A percentile compares a stretch with the other conserved stretches of the same genome.
Conservation (phyloP, 2,797 vertebrate genomes). For the Neosilurus mollespiculum region DNA sequence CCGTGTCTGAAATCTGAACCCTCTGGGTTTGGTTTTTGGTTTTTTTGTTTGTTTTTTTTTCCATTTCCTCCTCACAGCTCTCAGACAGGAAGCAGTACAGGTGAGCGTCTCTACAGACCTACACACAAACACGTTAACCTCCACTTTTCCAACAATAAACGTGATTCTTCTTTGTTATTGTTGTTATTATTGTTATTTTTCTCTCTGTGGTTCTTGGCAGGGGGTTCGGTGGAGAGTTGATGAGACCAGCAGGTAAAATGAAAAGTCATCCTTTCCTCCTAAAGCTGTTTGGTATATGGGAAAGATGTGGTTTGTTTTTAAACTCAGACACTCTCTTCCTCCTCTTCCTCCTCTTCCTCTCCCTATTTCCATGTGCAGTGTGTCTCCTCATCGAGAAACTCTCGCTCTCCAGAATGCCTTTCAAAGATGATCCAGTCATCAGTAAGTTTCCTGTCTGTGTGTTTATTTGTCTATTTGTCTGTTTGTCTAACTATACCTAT, state of each 20-base stretch:
- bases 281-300: background rate
- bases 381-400: constrained; percentile 88
- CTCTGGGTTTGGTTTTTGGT: background rate
- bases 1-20: background rate
- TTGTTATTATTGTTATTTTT: background rate
- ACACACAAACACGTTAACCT: background rate
- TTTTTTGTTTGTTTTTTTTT: background rate
- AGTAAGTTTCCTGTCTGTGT: constrained; percentile 70
- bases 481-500: background rate
- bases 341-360: background rate
- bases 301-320: background rate
- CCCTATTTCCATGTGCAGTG: constrained; percentile 69
- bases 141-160: background rate
- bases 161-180: background rate
- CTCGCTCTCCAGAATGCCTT: constrained; percentile 87
- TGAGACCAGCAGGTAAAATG: constrained; percentile 87
- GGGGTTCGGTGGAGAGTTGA: constrained; percentile 90
- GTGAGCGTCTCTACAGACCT: constrained; percentile 65
- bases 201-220: constrained; percentile 63
- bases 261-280: background rate
- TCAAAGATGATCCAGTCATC: constrained; percentile 79
- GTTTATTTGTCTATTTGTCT: background rate
- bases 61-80: constrained; percentile 71
- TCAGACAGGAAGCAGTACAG: constrained; percentile 86
- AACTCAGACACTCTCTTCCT: background rate